These are phyloP conservation scores for Chamaedrilus cognettii DNA, from an alignment of 2,888 invertebrate species.

Conservation along the genomic window DNA sequence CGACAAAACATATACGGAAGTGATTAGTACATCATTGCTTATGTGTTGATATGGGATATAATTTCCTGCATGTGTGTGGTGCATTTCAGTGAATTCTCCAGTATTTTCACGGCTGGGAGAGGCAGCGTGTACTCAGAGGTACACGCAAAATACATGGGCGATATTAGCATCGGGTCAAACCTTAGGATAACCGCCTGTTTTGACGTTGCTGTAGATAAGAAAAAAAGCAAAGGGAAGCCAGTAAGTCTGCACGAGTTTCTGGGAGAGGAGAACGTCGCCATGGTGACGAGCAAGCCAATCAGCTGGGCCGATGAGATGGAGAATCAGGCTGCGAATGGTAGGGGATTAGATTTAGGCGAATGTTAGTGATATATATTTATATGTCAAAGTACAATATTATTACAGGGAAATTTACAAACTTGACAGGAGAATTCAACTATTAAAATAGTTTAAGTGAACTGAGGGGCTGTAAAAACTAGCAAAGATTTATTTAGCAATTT, in stretches of 20 bases:
- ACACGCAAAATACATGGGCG: too few relatives aligned
- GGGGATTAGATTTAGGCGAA: neutral
- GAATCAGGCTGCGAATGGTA: conserved; percentile 66
- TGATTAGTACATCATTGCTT: too few relatives aligned
- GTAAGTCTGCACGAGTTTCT: conserved; percentile 71
- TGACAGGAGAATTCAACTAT: neutral
- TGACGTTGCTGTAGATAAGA: neutral
- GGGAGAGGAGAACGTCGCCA: conserved; percentile 65
- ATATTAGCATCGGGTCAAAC: too few relatives aligned
- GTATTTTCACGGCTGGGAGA: too few relatives aligned
- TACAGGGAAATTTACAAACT: neutral
- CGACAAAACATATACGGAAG: too few relatives aligned
- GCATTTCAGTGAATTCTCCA: too few relatives aligned
- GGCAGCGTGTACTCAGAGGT: too few relatives aligned
- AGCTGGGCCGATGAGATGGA: conserved; percentile 83
- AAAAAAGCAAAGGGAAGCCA: conserved; percentile 4
- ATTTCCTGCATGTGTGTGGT: too few relatives aligned
- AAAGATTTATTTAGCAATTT: neutral
- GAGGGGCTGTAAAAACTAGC: neutral
- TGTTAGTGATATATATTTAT: neutral
- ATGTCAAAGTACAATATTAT: neutral
- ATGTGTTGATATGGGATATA: too few relatives aligned
- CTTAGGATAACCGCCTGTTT: too few relatives aligned
- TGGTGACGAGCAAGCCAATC: conserved; percentile 36
- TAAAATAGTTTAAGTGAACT: neutral